Base-by-base conservation (phyloP, 2,113 vertebrate genomes). In the Sylvilagus bachmani region DNA sequence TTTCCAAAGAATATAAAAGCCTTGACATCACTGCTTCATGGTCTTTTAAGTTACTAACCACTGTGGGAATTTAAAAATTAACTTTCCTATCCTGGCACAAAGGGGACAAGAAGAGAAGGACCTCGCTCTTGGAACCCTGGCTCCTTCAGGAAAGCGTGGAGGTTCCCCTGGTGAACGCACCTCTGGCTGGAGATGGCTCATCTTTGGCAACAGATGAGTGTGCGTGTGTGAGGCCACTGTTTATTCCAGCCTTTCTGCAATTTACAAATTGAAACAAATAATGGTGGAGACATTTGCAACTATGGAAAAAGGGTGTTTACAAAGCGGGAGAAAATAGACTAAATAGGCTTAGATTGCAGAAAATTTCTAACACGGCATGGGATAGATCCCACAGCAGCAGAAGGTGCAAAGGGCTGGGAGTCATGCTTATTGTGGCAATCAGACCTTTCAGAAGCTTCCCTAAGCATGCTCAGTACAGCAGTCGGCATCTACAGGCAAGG, bases 201-300 rank as follows among this genome's bases (percentile, higher is more conserved):
- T 92, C 96, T 91, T 0, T 38, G 89, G 97, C 95, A 86, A 97
- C 12, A 10, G 95, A 85, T 0, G 74, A 95, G 93, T 97, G 97
- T 98, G 97, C 95, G 90, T 98, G 98, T 97, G 95, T 62, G 96
- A 95, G 97, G 97, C 97, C 95, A 94, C 90, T 98, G 98, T 98
- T 98, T 98, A 98, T 98, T 97, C 98, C 97, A 98, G 97, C 94
- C 97, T 98, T 98, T 98, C 97, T 98, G 96, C 94, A 98, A 98
- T 98, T 98, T 98, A 98, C 98, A 98, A 98, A 98, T 97, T 92
- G 98, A 98, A 98, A 98, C 98, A 98, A 98, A 98, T 98, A 98
- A 98, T 97, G 96, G 97, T 91, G 98, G 98, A 98, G 98, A 97
- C 98, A 97, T 98, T 98, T 98, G 98, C 98, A 98, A 97, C 98